These are phyloP conservation scores for Stegana nigrithorax DNA, from an alignment of 2,888 invertebrate genomes.

Conservation along the genomic window DNA sequence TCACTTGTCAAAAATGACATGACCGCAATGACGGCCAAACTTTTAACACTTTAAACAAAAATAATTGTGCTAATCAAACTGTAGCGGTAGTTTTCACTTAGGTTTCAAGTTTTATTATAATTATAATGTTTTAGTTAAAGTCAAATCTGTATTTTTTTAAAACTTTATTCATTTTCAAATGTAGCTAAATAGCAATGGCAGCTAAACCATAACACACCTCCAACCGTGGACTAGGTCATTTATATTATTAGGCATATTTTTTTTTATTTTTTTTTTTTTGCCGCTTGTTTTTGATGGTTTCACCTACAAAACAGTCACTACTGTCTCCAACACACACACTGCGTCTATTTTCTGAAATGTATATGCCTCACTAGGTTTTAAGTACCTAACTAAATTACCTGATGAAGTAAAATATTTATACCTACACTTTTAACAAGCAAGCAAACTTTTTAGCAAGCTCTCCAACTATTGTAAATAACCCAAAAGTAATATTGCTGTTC, in stretches of 20 bases:
- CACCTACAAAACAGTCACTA: neutral
- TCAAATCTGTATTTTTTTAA: neutral
- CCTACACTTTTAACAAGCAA: neutral
- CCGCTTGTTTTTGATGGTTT: neutral
- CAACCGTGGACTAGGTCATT: too few relatives aligned
- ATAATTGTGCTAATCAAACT: too few relatives aligned
- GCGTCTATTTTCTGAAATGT: slow-evolving; percentile 8
- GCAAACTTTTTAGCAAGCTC: neutral
- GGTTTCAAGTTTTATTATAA: too few relatives aligned
- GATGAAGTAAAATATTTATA: slow-evolving; percentile 32
- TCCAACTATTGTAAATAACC: neutral
- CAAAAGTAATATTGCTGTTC: neutral
- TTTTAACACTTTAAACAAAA: too few relatives aligned
- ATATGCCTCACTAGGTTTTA: slow-evolving; percentile 40
- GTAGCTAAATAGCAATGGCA: too few relatives aligned
- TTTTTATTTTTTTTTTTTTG: neutral
- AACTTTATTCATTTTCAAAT: neutral
- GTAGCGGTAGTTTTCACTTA: too few relatives aligned
- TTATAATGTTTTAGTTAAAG: too few relatives aligned
- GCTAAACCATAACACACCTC: too few relatives aligned
- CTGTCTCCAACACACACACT: neutral
- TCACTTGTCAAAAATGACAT: too few relatives aligned
- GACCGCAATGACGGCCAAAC: too few relatives aligned
- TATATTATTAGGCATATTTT: neutral
- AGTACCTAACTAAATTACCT: slow-evolving; percentile 53